Percentiles rank a stretch among this genome's conserved stretches.
phyloP scores from a whole-genome alignment of 2,113 vertebrate species.

The Psilopsiagon aymara region DNA sequence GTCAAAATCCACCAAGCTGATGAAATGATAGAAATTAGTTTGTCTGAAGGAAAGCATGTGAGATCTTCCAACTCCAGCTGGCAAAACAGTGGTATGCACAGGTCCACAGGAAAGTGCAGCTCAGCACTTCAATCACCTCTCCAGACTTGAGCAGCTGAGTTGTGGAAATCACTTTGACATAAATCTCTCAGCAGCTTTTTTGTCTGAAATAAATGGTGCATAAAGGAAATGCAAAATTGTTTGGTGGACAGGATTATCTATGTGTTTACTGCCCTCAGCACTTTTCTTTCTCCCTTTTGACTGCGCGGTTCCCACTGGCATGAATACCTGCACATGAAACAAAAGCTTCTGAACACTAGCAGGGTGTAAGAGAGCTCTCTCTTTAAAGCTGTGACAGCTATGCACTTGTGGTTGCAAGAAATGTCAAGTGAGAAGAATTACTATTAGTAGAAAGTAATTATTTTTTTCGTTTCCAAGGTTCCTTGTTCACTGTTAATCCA shows the following conservation, averaged over 20 bases:
- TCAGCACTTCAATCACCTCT: neutral
- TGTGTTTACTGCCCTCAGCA: constrained; percentile 42
- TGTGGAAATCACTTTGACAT: constrained; percentile 25
- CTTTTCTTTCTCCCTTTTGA: constrained; percentile 32
- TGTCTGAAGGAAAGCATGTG: neutral
- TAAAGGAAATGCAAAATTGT: constrained; percentile 54
- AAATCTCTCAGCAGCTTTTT: constrained; percentile 40
- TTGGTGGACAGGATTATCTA: constrained; percentile 49
- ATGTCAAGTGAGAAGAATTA: neutral
- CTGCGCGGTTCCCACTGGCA: neutral
- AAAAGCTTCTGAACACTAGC: neutral
- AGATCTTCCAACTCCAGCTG: neutral
- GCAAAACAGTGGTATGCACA: neutral
- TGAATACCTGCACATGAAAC: neutral
- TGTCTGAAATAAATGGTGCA: constrained; percentile 49
- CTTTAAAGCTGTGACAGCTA: neutral
- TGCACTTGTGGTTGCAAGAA: neutral
- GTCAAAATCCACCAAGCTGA: neutral
- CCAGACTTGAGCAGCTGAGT: neutral
- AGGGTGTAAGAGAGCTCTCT: neutral
- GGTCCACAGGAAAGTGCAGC: neutral
- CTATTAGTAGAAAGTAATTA: neutral
- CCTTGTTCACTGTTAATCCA: neutral
- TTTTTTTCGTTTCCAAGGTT: constrained; percentile 10
- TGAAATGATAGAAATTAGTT: neutral